Evolutionary conservation across 2,888 invertebrate genomes (phyloP).

Genomic region (Teleogryllus oceanicus): DNA sequence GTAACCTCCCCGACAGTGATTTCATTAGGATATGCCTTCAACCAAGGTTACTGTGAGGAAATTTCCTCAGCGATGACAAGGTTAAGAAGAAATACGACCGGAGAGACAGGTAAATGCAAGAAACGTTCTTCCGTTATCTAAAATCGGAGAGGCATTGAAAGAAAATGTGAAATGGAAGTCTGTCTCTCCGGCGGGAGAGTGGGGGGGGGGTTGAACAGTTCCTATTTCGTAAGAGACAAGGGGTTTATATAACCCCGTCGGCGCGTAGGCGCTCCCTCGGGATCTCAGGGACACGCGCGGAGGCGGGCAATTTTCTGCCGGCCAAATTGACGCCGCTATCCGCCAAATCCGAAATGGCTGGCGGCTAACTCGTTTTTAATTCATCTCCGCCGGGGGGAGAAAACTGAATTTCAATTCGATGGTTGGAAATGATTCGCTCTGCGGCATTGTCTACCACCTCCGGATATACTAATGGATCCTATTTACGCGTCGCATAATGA

Average conservation of each 20-base stretch:
- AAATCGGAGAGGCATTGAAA: too few relatives aligned
- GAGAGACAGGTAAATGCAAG: too few relatives aligned
- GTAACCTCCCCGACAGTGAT: too few relatives aligned
- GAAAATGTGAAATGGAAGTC: too few relatives aligned
- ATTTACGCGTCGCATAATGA: background rate
- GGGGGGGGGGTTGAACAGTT: too few relatives aligned
- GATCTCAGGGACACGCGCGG: background rate
- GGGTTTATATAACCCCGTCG: background rate
- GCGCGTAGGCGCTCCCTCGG: constrained; percentile 18
- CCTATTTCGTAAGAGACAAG: background rate
- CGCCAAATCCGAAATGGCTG: background rate
- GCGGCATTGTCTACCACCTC: background rate
- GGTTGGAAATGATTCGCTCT: background rate
- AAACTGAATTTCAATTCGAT: background rate
- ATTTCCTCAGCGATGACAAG: too few relatives aligned
- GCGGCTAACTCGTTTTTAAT: background rate
- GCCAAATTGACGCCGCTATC: background rate
- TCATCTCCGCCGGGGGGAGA: background rate
- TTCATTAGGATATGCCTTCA: too few relatives aligned
- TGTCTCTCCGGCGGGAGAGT: too few relatives aligned
- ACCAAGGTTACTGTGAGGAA: too few relatives aligned
- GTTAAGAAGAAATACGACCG: too few relatives aligned
- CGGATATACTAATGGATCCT: background rate
- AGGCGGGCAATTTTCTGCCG: background rate
- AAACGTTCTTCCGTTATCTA: too few relatives aligned